phyloP scores from a whole-genome alignment of 2,797 vertebrate species.

The Lerista edwardsae region DNA sequence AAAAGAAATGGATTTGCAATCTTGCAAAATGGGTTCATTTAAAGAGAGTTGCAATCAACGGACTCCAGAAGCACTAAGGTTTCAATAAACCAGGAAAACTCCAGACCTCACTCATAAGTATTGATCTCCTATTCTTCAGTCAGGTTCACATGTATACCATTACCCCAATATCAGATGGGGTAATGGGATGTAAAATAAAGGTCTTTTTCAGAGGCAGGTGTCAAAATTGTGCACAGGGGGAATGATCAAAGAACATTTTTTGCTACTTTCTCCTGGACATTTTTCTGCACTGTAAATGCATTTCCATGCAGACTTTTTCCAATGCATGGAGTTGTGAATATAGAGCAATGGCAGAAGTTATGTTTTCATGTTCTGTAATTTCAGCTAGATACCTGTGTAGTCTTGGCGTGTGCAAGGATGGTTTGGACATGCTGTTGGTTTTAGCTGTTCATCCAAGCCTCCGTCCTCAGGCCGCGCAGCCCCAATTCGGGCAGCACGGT shows the following conservation, averaged over 20 bases:
- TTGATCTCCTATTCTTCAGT: not conserved
- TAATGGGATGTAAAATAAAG: constrained; percentile 42
- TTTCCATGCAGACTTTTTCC: constrained; percentile 48
- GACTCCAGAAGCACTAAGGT: not conserved
- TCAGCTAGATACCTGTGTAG: not conserved
- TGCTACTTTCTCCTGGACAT: constrained; percentile 48
- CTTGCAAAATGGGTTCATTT: not conserved
- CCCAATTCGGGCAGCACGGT: too few species aligned
- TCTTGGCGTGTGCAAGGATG: not conserved
- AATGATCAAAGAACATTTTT: constrained; percentile 54
- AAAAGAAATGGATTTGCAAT: not conserved
- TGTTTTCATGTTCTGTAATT: not conserved
- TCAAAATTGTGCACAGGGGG: constrained; percentile 48
- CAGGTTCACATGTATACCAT: not conserved
- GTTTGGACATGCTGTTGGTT: too few species aligned
- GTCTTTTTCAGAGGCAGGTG: constrained; percentile 52
- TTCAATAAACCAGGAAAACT: constrained; percentile 24
- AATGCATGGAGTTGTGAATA: not conserved
- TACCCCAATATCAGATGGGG: not conserved
- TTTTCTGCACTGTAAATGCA: constrained; percentile 47
- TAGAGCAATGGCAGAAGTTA: not conserved
- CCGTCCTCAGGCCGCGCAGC: too few species aligned
- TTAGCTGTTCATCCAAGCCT: too few species aligned
- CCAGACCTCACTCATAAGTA: not conserved
- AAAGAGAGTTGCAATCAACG: not conserved